Percentiles rank a stretch among this genome's conserved stretches.
These are phyloP conservation scores for Saiga tatarica DNA, from an alignment of 2,113 vertebrate genomes.

Conservation along the genomic window DNA sequence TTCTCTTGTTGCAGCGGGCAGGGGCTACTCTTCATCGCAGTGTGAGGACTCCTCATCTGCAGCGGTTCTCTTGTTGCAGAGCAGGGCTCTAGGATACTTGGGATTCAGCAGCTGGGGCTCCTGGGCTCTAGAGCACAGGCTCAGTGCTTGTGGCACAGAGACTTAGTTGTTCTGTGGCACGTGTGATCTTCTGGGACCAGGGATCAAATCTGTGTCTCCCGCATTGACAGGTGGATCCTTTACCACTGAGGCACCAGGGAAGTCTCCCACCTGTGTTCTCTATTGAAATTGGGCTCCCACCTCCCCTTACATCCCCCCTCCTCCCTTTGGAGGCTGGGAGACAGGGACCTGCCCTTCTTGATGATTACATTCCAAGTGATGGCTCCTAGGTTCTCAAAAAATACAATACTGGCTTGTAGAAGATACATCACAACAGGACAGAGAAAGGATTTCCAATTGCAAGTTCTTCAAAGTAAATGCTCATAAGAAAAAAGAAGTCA, in stretches of 20 bases:
- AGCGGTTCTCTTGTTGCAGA: accelerated
- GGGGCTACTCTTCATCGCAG: accelerated
- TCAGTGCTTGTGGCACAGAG: not conserved
- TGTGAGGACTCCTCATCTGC: not conserved
- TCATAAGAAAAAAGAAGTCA: not conserved
- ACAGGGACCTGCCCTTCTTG: not conserved
- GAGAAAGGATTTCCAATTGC: not conserved
- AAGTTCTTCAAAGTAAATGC: not conserved
- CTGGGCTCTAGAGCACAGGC: not conserved
- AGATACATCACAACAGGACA: not conserved
- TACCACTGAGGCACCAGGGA: not conserved
- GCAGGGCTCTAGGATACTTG: not conserved
- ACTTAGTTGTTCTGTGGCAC: accelerated
- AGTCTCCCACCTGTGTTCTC: not conserved
- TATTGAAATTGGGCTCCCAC: not conserved
- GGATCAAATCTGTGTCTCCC: not conserved
- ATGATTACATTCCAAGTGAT: not conserved
- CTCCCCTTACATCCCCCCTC: not conserved
- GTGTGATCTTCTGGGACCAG: not conserved
- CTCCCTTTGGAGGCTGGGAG: not conserved
- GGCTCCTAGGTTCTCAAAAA: not conserved
- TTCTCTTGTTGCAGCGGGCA: not conserved
- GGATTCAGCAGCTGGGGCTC: not conserved
- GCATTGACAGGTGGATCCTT: not conserved
- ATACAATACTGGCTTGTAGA: not conserved